Evolutionary conservation across 1,140 invertebrate genomes (phyloP), one percentile per base, ranked within the genome.

Genomic region (Meteorus sp.): DNA sequence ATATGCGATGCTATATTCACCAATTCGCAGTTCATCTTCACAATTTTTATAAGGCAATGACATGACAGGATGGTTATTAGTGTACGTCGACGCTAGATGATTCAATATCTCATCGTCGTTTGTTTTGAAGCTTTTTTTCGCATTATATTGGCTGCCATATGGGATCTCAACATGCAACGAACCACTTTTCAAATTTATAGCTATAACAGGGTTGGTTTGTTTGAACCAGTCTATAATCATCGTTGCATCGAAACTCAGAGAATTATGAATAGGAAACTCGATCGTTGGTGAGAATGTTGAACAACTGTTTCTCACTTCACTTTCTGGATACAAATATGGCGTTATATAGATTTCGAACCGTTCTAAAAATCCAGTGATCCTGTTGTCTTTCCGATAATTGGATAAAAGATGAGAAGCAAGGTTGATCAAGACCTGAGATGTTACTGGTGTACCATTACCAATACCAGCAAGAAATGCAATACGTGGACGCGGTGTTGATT

Each of bases 131-230:
- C 65, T 53, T 60, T 13, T 4, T 6, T 52, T 9, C 23, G 64
- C 63, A 2, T 64, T 64, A 3, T 69, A 67, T 20, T 63, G 62
- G 8, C 44, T 25, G 9, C 64, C 71, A 52, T 66, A 75, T 2
- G 80, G 79, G 29, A 79, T 77, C 62, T 78, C 74, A 1, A 81
- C 64, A 44, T 77, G 76, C 11, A 59, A 63, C 0, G 73, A 72
- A 7, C 78, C 80, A 25, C 62, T 76, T 20, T 72, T 74, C 0
- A 81, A 64, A 67, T 76, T 79, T 4, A 81, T 54, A 0, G 71
- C 63, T n/a, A 80, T 23, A 3, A 75, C 27, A 0, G 79, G 62
- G 31, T 79, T 74, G 1, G 76, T 23, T 5, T 71, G 37, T 11
- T 69, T 54, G 7, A 80, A 67, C 78, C 79, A 81, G 51, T 73